Percentiles rank a stretch among this genome's conserved stretches.
Conservation (phyloP, 2,113 vertebrate genomes). For the Clupea harengus region DNA sequence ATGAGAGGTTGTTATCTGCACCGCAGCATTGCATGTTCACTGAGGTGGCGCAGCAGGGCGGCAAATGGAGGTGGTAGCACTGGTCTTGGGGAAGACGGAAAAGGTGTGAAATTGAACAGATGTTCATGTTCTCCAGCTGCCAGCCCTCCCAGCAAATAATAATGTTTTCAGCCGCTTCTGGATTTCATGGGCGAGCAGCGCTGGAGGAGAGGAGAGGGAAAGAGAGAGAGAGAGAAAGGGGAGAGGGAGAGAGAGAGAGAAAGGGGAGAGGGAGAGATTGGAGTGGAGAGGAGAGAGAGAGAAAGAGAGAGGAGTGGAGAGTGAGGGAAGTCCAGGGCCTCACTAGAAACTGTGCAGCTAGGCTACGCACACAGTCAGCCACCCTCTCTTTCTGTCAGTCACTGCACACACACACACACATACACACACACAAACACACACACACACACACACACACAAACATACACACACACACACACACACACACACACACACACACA, state of each 20-base stretch:
- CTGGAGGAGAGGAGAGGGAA: not conserved
- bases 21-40: too few relatives aligned
- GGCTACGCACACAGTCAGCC: not conserved
- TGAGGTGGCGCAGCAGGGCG: too few relatives aligned
- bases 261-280: not conserved
- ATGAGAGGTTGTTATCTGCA: conserved; percentile 1
- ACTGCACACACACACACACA: not conserved
- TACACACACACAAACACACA: not conserved
- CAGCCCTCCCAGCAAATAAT: not conserved
- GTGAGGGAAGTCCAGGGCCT: not conserved
- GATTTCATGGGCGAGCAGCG: not conserved
- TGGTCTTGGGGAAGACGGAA: too few relatives aligned
- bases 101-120: too few relatives aligned
- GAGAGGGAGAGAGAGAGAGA: not conserved
- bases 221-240: not conserved
- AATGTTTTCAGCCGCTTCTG: too few relatives aligned
- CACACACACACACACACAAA: not conserved
- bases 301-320: not conserved
- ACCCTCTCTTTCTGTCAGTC: not conserved
- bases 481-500: not conserved
- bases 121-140: not conserved
- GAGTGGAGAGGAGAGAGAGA: too few relatives aligned
- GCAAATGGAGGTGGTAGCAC: too few relatives aligned
- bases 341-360: too few relatives aligned
- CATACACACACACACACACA: not conserved